These are phyloP conservation scores for Diadegma fenestrale DNA, from an alignment of 2,888 invertebrate genomes.

Conservation along the genomic window DNA sequence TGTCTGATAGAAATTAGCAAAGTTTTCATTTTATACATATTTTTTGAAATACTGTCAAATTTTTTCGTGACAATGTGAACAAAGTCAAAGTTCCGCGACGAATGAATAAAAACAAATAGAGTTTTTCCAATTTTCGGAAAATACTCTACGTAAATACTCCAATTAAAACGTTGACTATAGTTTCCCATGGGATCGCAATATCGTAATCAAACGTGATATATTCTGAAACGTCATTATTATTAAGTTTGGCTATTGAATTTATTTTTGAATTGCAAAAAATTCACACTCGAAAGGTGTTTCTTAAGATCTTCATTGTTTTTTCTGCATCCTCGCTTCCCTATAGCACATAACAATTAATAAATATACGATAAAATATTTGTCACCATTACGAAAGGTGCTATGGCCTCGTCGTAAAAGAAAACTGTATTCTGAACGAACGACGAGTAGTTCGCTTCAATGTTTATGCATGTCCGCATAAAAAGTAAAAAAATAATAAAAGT, in stretches of 20 bases:
- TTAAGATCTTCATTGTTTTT: slow-evolving; percentile 5
- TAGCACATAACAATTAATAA: slow-evolving; percentile 16
- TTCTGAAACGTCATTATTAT: slow-evolving; percentile 19
- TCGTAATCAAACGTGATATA: neutral
- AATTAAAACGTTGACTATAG: neutral
- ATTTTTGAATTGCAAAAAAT: neutral
- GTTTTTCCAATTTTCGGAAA: neutral
- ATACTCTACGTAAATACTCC: neutral
- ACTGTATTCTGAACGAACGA: slow-evolving; percentile 33
- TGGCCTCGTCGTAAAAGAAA: slow-evolving; percentile 36
- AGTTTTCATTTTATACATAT: neutral
- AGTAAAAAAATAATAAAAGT: too few species aligned
- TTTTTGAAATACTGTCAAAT: neutral
- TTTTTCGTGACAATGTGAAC: neutral
- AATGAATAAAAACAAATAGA: neutral
- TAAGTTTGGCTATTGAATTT: slow-evolving; percentile 12
- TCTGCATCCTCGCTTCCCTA: slow-evolving; percentile 14
- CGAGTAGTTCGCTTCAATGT: slow-evolving; percentile 47
- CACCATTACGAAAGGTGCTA: slow-evolving; percentile 34
- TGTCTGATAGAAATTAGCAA: neutral
- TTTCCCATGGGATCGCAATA: neutral
- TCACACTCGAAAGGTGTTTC: slow-evolving; percentile 4
- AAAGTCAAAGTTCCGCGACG: neutral
- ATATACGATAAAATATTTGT: slow-evolving; percentile 31
- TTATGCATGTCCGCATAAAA: slow-evolving; percentile 47